Evolutionary conservation across 1,140 invertebrate species (phyloP).

Genomic region (Macrobrachium nipponense): DNA sequence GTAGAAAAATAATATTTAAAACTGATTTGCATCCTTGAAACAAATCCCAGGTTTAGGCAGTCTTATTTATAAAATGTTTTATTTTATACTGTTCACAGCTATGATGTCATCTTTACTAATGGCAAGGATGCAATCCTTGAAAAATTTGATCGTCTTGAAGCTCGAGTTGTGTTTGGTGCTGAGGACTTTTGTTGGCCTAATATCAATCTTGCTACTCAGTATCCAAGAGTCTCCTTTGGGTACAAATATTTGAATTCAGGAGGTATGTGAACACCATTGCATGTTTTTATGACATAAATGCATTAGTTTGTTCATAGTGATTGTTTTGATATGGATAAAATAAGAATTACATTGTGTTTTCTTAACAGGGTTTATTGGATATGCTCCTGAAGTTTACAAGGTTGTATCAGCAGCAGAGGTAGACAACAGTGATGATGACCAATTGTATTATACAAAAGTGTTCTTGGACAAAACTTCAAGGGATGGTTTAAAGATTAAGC

Average conservation of each 20-base stretch:
- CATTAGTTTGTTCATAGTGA: neutral
- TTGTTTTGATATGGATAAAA: neutral
- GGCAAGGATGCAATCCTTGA: slow-evolving; percentile 80
- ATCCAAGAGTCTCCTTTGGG: slow-evolving; percentile 78
- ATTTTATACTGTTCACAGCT: slow-evolving; percentile 50
- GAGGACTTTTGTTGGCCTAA: slow-evolving; percentile 98
- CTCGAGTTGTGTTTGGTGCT: slow-evolving; percentile 89
- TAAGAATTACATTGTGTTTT: slow-evolving; percentile 78
- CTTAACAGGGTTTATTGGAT: slow-evolving; percentile 79
- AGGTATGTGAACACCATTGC: slow-evolving; percentile 69
- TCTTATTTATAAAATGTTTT: neutral
- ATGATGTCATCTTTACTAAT: slow-evolving; percentile 78
- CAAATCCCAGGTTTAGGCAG: neutral
- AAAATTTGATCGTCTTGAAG: slow-evolving; percentile 81
- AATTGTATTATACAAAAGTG: slow-evolving; percentile 91
- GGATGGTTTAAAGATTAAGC: slow-evolving; percentile 81
- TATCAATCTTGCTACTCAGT: slow-evolving; percentile 76
- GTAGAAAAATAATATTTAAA: too few relatives aligned
- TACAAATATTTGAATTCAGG: slow-evolving; percentile 96
- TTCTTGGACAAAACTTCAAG: slow-evolving; percentile 82
- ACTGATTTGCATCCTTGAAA: too few relatives aligned
- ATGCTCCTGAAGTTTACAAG: slow-evolving; percentile 61
- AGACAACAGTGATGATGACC: slow-evolving; percentile 89
- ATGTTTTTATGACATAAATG: neutral
- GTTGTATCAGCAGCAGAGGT: slow-evolving; percentile 71